Evolutionary conservation across 2,113 vertebrate species (phyloP).

Genomic region (Rhodinocichla rosea): DNA sequence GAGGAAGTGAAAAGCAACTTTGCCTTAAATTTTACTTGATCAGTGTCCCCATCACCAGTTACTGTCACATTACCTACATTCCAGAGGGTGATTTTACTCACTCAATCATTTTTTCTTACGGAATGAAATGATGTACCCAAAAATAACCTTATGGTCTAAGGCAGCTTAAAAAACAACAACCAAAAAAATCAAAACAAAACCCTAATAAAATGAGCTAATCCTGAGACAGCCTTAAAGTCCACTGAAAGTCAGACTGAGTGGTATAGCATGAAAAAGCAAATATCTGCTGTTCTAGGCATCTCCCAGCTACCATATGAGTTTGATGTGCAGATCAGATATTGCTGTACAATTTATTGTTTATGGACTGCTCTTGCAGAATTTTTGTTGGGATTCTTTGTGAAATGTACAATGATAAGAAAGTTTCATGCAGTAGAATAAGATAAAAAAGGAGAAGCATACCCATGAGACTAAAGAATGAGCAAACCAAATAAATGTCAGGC

Average conservation of each 20-base stretch:
- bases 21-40: background rate
- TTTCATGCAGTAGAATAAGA: background rate
- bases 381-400: background rate
- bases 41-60: background rate
- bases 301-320: background rate
- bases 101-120: background rate
- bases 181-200: background rate
- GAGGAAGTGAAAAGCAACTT: background rate
- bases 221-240: background rate
- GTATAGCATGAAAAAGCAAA: background rate
- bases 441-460: background rate
- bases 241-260: background rate
- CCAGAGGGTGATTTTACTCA: background rate
- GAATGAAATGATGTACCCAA: background rate
- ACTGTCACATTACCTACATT: background rate
- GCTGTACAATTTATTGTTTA: background rate
- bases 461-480: background rate
- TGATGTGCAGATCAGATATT: background rate
- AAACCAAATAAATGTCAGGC: background rate
- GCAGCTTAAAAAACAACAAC: background rate
- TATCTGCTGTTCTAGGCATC: background rate
- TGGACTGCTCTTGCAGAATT: background rate
- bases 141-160: background rate
- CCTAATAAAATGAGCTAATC: background rate
- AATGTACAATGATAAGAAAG: background rate